A percentile compares a stretch with the other conserved stretches of the same genome.
Conservation (phyloP, 1,140 invertebrate genomes). For the Trachelipus rathkii region DNA sequence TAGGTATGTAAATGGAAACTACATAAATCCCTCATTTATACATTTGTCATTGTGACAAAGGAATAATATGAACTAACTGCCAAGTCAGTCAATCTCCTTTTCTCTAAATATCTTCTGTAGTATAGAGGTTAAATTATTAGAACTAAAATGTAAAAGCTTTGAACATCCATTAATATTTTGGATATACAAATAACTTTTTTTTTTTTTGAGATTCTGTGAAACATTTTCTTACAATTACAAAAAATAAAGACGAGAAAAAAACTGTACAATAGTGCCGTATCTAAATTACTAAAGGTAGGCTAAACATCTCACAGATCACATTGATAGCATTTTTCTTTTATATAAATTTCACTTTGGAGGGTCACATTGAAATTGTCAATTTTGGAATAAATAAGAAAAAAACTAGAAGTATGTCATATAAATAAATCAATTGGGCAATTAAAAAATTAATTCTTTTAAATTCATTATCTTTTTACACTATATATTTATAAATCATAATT, state of each 20-base stretch:
- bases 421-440: too few species aligned
- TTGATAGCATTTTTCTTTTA: too few species aligned
- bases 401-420: too few species aligned
- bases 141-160: constrained; percentile 3
- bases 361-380: too few species aligned
- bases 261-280: not conserved
- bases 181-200: not conserved
- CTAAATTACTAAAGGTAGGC: too few species aligned
- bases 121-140: not conserved
- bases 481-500: too few species aligned
- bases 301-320: not conserved
- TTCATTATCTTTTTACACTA: too few species aligned
- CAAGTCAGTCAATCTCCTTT: not conserved
- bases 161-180: not conserved
- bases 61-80: too few species aligned
- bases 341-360: too few species aligned
- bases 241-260: not conserved
- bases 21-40: not conserved
- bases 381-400: too few species aligned
- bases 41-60: not conserved
- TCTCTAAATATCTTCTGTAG: not conserved
- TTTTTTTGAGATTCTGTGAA: constrained; percentile 2
- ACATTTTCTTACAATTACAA: not conserved
- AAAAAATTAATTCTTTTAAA: too few species aligned
- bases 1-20: not conserved